Base-by-base conservation (phyloP, 2,888 invertebrate species). In the Nemotelus nigrinus region DNA sequence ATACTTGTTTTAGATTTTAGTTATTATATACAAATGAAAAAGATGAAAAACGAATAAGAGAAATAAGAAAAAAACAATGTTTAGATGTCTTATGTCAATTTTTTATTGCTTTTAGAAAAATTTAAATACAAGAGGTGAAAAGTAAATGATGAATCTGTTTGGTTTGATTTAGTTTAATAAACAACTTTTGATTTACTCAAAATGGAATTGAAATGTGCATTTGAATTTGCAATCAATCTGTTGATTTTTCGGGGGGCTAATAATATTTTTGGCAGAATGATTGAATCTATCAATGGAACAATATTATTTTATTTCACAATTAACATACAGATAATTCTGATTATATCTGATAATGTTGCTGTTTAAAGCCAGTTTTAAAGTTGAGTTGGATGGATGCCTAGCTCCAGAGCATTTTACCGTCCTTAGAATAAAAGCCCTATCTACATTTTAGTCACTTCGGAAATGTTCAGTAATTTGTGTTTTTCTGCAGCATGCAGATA, bases 31-130 rank as follows among this genome's bases (percentile, higher is more conserved):
- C 50, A 70, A 39, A 70, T 41, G 45, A 65, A 47, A 65, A 47
- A 65, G 10, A 44, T n/a, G 45, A 65, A 41, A 44, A 55, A 70
- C 70, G 70, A 70, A 45, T 70, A 70, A 70, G 70, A 68, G 70
- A 55, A 53, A 53, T 53, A 70, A 70, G 53, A 50, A 63, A 74
- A 25, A 63, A 74, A 70, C 44, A 68, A 48, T 74, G 74, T 74
- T 74, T 74, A 74, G 60, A 74, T 50, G 48, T 74, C 74, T 74
- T 74, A 74, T 74, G 74, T 74, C 74, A 74, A 74, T 74, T 74
- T 74, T 74, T 74, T 74, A 74, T 74, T 74, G 74, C 74, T 74
- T 74, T 74, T 74, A 74, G 74, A 74, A 60, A 74, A 74, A 74
- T 74, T 74, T 74, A 74, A 74, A 74, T 74, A 74, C 74, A 74